Evolutionary conservation across 1,140 invertebrate species (phyloP).

Genomic region (Philotrypesis tridentata): DNA sequence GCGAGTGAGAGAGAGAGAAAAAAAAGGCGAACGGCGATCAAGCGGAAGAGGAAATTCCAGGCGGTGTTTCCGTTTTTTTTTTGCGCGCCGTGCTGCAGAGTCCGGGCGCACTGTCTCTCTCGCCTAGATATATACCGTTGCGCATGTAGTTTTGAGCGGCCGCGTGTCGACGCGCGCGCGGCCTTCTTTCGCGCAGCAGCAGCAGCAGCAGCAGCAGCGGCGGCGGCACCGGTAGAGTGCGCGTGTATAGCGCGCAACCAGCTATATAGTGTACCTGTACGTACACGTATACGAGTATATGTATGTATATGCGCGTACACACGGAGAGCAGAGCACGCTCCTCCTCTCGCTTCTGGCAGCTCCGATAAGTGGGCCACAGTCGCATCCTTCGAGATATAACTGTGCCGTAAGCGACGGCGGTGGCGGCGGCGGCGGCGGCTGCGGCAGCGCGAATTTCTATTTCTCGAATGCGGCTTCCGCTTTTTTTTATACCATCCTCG

Average conservation of each 20-base stretch:
- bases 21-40: neutral
- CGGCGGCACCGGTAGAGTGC: neutral
- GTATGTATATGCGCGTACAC: constrained; percentile 17
- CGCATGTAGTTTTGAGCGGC: constrained; percentile 48
- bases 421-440: constrained; percentile 48
- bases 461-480: constrained; percentile 60
- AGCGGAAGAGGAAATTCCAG: constrained; percentile 26
- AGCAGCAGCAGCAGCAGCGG: too few species aligned
- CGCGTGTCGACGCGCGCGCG: constrained; percentile 32
- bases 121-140: constrained; percentile 46
- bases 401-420: constrained; percentile 54
- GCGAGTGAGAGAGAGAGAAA: too few species aligned
- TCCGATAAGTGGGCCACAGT: constrained; percentile 68
- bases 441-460: constrained; percentile 67
- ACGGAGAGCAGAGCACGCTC: neutral
- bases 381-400: constrained; percentile 69
- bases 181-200: constrained; percentile 45
- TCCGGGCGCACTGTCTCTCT: neutral
- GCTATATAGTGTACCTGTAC: constrained; percentile 16
- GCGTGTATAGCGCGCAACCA: neutral
- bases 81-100: neutral
- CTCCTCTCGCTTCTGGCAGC: neutral
- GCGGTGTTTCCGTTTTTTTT: constrained; percentile 40
- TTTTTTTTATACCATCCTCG: neutral
- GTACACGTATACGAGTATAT: constrained; percentile 49